These are phyloP conservation scores for Quadroppia sp. DNA, from an alignment of 2,888 invertebrate species.

Conservation along the genomic window DNA sequence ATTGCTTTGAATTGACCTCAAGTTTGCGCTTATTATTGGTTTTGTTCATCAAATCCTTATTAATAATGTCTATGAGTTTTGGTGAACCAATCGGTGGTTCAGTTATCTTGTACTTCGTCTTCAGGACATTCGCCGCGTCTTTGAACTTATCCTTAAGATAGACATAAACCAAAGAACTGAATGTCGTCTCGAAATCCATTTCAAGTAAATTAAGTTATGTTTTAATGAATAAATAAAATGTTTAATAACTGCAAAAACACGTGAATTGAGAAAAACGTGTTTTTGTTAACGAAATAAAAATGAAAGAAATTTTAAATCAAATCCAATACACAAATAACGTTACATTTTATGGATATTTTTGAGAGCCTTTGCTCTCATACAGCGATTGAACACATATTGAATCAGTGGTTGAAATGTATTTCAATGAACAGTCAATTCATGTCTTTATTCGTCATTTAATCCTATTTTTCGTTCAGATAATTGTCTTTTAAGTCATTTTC, in stretches of 20 bases:
- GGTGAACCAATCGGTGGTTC: conserved; percentile 22
- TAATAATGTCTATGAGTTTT: neutral
- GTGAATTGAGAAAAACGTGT: neutral
- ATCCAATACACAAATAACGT: too few species aligned
- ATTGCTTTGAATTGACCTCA: neutral
- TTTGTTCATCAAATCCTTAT: neutral
- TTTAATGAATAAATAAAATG: neutral
- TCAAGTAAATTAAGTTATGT: conserved; percentile 6
- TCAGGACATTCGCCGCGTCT: conserved; percentile 7
- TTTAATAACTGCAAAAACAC: conserved; percentile 3
- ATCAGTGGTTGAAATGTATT: too few species aligned
- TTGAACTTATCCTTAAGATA: conserved; percentile 16
- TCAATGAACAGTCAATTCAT: too few species aligned
- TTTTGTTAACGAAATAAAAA: too few species aligned
- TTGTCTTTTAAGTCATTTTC: too few species aligned
- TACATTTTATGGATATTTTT: too few species aligned
- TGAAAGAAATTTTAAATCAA: too few species aligned
- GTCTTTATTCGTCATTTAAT: too few species aligned
- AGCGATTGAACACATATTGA: too few species aligned
- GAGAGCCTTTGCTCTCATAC: too few species aligned
- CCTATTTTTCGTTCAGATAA: too few species aligned
- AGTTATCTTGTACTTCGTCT: neutral
- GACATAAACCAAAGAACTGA: conserved; percentile 16
- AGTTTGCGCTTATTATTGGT: neutral
- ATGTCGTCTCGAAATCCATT: conserved; percentile 5